A percentile compares a stretch with the other conserved stretches of the same genome.
Conservation (phyloP, 1,140 invertebrate genomes). For the Samia ricini region DNA sequence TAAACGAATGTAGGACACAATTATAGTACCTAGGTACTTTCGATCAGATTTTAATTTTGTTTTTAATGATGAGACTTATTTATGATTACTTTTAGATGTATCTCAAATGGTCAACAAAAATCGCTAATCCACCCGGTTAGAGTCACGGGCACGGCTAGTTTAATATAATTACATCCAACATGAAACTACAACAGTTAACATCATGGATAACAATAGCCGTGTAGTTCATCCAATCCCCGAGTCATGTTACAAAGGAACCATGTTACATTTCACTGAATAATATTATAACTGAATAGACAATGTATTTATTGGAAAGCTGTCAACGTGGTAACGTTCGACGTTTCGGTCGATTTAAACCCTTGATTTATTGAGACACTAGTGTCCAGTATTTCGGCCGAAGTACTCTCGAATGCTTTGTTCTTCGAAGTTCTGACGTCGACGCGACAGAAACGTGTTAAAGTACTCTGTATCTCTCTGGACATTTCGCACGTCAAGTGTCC, state of each 20-base stretch:
- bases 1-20: too few species aligned
- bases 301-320: neutral
- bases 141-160: too few species aligned
- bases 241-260: neutral
- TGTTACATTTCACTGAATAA: neutral
- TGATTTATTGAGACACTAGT: slow-evolving; percentile 17
- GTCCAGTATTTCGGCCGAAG: slow-evolving; percentile 12
- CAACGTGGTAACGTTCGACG: neutral
- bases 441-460: slow-evolving; percentile 30
- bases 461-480: slow-evolving; percentile 16
- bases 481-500: slow-evolving; percentile 17
- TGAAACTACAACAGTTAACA: too few species aligned
- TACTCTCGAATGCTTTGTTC: slow-evolving; percentile 20
- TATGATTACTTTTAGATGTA: too few species aligned
- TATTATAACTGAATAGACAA: neutral
- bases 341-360: slow-evolving; percentile 10
- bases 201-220: too few species aligned
- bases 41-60: too few species aligned
- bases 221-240: neutral
- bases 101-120: too few species aligned
- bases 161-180: too few species aligned
- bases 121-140: too few species aligned
- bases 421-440: slow-evolving; percentile 26
- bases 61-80: too few species aligned
- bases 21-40: too few species aligned